Base-by-base conservation (phyloP, 2,888 invertebrate species). In the Drosophila merina region DNA sequence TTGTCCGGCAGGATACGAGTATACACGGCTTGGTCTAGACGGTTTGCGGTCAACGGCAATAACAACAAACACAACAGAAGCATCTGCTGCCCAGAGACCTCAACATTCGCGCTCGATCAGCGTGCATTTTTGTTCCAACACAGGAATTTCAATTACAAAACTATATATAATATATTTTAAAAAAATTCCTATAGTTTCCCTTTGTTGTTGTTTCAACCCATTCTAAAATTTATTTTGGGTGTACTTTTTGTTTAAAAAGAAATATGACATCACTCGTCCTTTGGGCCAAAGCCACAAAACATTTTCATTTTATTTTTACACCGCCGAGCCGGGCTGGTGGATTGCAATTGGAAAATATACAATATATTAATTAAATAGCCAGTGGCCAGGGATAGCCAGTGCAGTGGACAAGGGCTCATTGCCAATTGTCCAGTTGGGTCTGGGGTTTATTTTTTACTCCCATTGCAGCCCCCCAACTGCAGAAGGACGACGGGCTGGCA, bases 201-300 rank as follows among this genome's bases (percentile, higher is more conserved):
- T 48, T 31, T 52, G 8, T 56, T 14, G 14, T 14, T 14, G 14
- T 31, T 44, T 36, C 9, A 26, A 26, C 31, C 3, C n/a, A 8
- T 8, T 31, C 49, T 45, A 20, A 49, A 36, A 49, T 59, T 57
- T 40, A 69, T 51, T 38, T 26, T 44, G 50, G 57, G 72, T 62
- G 51, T 44, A 54, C 20, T 44, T 55, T 56, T 59, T 57, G 50
- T 55, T 30, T 58, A 56, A 77, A 79, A 68, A 76, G 72, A 85
- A 86, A 84, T 77, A 86, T 74, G 60, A 77, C 70, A 74, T 74
- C 81, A 78, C 81, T 78, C 76, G 81, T 82, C 81, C 77, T 70
- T 77, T 79, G 86, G 75, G 81, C 57, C 51, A 81, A 84, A 81
- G 70, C 77, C 85, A 75, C 86, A 83, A 84, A 80, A 79, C 77